Base-by-base conservation (phyloP, 2,113 vertebrate species). In the Cyrtonyx montezumae region DNA sequence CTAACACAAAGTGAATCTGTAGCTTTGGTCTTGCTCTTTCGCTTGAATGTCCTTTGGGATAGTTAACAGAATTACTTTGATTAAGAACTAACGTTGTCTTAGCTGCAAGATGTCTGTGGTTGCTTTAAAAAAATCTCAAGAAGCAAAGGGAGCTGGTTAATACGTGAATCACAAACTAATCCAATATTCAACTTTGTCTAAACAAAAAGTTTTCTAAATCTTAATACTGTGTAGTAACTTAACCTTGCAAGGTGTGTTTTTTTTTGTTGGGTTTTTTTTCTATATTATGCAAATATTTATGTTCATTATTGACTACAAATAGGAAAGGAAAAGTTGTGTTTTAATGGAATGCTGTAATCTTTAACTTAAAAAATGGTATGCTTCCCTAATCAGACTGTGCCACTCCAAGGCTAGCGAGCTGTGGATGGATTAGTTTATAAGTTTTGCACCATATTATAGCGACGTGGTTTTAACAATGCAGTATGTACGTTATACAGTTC, bases 81-180 rank as follows among this genome's bases (percentile, higher is more conserved):
- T 95, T 94, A 94, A 65, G 90, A 96, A 95, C 97, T 98, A 97
- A 97, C 94, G 51, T 93, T 94, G 66, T 95, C 90, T 91, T 89
- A 81, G 91, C 79, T 95, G 93, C 91, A 96, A 96, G 96, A 98
- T 99, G 98, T 98, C 98, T 99, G 98, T 99, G 98, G 98, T 98
- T 98, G 98, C 98, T 98, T 98, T 98, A 96, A 96, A 98, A 43
- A 98, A 98, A 78, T 91, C 40, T 84, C 65, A 71, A 77, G 87
- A 82, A 86, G 11, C 26, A 81, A 84, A 69, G 61, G 80, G 43
- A 87, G 49, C 75, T 73, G 73, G 61, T 91, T 96, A 96, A 94
- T 93, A 87, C 18, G n/a, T n/a, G 70, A 93, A 90, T 95, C 96
- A 93, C 82, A 80, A 96, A 96, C 95, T 98, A 98, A 98, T 96